phyloP scores from a whole-genome alignment of 2,888 invertebrate species.

The Ephialtes manifestator region DNA sequence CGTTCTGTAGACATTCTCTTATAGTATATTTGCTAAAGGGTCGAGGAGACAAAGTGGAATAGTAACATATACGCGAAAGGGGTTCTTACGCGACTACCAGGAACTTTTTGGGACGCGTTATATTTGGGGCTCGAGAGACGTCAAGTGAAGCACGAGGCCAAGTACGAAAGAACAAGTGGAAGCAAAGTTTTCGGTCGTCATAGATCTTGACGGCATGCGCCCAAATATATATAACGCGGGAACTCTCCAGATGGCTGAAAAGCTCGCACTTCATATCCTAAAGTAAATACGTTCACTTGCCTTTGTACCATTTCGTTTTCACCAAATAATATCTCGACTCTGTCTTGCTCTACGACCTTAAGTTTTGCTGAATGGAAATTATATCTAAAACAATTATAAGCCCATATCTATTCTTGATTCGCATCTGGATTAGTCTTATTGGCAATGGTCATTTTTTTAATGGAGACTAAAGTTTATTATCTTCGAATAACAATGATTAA shows the following conservation, averaged over 20 bases:
- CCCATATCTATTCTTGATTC: too few species aligned
- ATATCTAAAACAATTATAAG: too few species aligned
- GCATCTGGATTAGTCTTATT: too few species aligned
- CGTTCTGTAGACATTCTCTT: conserved; percentile 19
- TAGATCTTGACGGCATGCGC: background rate
- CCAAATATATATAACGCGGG: background rate
- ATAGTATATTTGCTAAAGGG: conserved; percentile 29
- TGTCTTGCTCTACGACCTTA: background rate
- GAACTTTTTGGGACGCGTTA: background rate
- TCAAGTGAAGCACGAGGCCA: background rate
- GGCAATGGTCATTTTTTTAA: too few species aligned
- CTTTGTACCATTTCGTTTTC: background rate
- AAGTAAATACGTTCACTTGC: background rate
- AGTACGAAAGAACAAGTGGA: background rate
- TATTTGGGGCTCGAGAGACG: background rate
- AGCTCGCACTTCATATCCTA: background rate
- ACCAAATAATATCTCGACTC: background rate
- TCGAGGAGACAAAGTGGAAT: conserved; percentile 11
- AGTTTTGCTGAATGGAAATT: too few species aligned
- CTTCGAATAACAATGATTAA: too few species aligned
- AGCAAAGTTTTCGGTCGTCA: background rate
- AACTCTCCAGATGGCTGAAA: background rate
- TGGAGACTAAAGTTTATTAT: too few species aligned
- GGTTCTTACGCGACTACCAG: background rate
- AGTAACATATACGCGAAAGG: background rate